Percentiles rank a stretch among this genome's conserved stretches.
These are phyloP conservation scores for Iguana delicatissima DNA, from an alignment of 2,797 vertebrate species.

Conservation along the genomic window DNA sequence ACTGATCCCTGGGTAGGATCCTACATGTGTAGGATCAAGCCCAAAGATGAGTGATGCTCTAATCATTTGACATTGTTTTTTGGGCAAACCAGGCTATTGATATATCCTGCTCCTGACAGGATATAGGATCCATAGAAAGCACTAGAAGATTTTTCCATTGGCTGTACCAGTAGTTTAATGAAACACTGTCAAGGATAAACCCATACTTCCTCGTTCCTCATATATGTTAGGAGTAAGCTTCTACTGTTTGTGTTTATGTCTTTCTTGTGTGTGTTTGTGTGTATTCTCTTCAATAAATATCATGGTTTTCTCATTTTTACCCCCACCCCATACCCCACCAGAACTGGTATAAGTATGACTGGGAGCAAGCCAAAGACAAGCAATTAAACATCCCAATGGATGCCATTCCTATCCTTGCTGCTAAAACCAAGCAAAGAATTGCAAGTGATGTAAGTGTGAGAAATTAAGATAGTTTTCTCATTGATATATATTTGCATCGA, in stretches of 20 bases:
- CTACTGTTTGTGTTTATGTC: no score
- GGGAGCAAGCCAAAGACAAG: conserved; percentile 91
- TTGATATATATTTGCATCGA: not conserved
- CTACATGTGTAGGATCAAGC: not conserved
- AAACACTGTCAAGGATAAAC: not conserved
- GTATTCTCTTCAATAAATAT: not conserved
- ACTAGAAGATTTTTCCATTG: not conserved
- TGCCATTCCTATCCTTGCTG: conserved; percentile 89
- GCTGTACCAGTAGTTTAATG: not conserved
- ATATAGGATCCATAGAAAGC: not conserved
- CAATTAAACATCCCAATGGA: conserved; percentile 90
- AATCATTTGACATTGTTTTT: not conserved
- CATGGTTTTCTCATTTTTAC: not conserved
- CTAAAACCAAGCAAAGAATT: conserved; percentile 90
- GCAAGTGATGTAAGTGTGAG: conserved; percentile 88
- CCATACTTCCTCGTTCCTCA: not conserved
- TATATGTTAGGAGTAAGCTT: not conserved
- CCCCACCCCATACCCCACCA: conserved; percentile 63
- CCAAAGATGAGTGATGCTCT: not conserved
- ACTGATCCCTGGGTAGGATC: not conserved
- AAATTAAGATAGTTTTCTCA: not conserved
- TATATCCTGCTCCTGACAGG: not conserved
- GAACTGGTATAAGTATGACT: conserved; percentile 92
- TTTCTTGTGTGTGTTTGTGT: no score
- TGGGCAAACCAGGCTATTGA: not conserved